phyloP scores from a whole-genome alignment of 2,888 invertebrate species.

The Crepidodera aurea region DNA sequence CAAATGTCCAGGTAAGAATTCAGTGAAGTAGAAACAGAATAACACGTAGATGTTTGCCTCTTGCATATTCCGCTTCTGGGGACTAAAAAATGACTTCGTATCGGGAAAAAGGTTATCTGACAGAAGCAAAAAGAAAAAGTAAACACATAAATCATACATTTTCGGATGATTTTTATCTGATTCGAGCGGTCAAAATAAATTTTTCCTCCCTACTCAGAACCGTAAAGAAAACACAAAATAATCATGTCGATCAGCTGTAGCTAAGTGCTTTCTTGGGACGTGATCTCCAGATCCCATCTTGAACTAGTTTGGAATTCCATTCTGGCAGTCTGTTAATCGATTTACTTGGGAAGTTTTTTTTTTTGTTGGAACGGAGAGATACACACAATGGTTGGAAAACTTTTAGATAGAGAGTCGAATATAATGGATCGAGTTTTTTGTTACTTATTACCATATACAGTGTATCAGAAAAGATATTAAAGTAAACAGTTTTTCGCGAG shows the following conservation, averaged over 20 bases:
- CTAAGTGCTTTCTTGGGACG: conserved; percentile 35
- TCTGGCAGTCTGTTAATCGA: conserved; percentile 29
- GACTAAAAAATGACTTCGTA: no score
- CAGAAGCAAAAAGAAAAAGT: no score
- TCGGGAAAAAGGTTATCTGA: no score
- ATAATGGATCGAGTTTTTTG: neutral
- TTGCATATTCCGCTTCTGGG: no score
- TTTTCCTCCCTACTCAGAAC: conserved; percentile 7
- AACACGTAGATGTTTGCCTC: no score
- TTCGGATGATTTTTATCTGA: neutral
- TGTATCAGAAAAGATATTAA: neutral
- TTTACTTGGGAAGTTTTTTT: conserved; percentile 28
- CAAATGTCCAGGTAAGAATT: no score
- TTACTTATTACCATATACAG: conserved; percentile 6
- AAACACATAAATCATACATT: neutral
- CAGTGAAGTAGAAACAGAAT: no score
- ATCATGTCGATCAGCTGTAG: conserved; percentile 31
- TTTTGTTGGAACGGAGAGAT: conserved; percentile 10
- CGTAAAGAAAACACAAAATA: conserved; percentile 29
- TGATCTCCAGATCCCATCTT: conserved; percentile 27
- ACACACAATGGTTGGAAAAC: conserved; percentile 4
- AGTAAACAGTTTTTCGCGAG: neutral
- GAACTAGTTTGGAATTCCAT: conserved; percentile 33
- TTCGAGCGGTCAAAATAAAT: neutral
- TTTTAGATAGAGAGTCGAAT: neutral